Conservation (phyloP, 2,888 invertebrate genomes). For the Heliconius erato region DNA sequence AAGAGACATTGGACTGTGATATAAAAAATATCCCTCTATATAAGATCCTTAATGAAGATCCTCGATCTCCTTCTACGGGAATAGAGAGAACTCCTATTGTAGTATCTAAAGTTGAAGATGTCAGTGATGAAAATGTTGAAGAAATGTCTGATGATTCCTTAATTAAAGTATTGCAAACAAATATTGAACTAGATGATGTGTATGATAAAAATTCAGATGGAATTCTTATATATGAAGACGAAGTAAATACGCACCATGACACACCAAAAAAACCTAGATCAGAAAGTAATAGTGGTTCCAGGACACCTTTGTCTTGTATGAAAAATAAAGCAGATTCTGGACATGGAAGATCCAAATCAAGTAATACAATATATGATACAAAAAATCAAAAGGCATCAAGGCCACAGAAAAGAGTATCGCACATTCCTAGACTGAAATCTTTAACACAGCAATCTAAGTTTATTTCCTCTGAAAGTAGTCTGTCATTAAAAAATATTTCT, state of each 20-base stretch:
- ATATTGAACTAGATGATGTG: slow-evolving; percentile 66
- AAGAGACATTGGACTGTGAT: slow-evolving; percentile 36
- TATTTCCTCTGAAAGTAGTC: slow-evolving; percentile 65
- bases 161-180: slow-evolving; percentile 76
- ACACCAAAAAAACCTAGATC: slow-evolving; percentile 76
- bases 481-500: slow-evolving; percentile 74
- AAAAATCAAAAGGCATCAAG: slow-evolving; percentile 62
- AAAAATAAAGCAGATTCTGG: slow-evolving; percentile 76
- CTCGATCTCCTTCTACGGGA: slow-evolving; percentile 79
- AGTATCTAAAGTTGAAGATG: slow-evolving; percentile 65
- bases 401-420: slow-evolving; percentile 71
- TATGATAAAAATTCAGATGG: slow-evolving; percentile 76
- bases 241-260: slow-evolving; percentile 62
- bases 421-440: slow-evolving; percentile 79
- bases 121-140: slow-evolving; percentile 72
- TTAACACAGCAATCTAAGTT: slow-evolving; percentile 67
- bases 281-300: slow-evolving; percentile 67
- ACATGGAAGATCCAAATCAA: slow-evolving; percentile 78
- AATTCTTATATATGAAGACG: slow-evolving; percentile 87
- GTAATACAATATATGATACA: slow-evolving; percentile 72
- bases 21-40: slow-evolving; percentile 61
- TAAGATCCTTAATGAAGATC: slow-evolving; percentile 74
- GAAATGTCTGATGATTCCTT: slow-evolving; percentile 81
- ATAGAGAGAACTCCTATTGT: slow-evolving; percentile 83
- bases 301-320: slow-evolving; percentile 83